Base-by-base conservation (phyloP, 2,113 vertebrate genomes). In the Motacilla alba region DNA sequence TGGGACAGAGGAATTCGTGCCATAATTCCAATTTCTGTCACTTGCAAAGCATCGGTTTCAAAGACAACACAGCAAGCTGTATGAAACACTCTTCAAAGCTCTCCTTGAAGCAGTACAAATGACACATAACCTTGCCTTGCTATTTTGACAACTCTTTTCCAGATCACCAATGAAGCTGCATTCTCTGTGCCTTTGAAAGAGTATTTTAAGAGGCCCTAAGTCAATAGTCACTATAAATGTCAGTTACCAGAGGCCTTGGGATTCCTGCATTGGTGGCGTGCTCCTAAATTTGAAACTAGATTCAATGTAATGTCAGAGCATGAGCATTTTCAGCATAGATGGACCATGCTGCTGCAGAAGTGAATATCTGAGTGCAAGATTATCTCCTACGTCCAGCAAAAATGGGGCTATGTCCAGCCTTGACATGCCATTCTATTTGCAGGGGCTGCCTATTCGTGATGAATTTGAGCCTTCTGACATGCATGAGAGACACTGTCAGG, bases 261-360 rank as follows among this genome's bases (percentile, higher is more conserved):
- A 99, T 99, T 98, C 98, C 97, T 97, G 96, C 97, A 95, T 95
- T 96, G 93, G 95, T 97, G 97, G 95, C 73, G 76, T 96, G 97
- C 97, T 98, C 98, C 98, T 98, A 98, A 98, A 98, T 98, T 98
- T 98, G 97, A 98, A 98, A 98, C 98, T 96, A 98, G 97, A 98
- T 98, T 98, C 98, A 98, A 87, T 96, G 96, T 97, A 98, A 97
- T 98, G 98, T 98, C 98, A 97, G 87, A 95, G 83, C 87, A 91
- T 11, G 78, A 90, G 75, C 87, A 97, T 96, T 96, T 97, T 96
- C 93, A 83, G 72, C 94, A 95, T 81, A 96, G 93, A 92, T 64
- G 93, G 95, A 90, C 92, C 64, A 11, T 50, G 78, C 80, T 93
- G 64, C 87, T 96, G 70, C 69, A 96, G 94, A 92, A 95, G 58